Percentiles rank a stretch among this genome's conserved stretches.
Conservation (phyloP, 2,888 invertebrate genomes). For the Melipona beecheii region DNA sequence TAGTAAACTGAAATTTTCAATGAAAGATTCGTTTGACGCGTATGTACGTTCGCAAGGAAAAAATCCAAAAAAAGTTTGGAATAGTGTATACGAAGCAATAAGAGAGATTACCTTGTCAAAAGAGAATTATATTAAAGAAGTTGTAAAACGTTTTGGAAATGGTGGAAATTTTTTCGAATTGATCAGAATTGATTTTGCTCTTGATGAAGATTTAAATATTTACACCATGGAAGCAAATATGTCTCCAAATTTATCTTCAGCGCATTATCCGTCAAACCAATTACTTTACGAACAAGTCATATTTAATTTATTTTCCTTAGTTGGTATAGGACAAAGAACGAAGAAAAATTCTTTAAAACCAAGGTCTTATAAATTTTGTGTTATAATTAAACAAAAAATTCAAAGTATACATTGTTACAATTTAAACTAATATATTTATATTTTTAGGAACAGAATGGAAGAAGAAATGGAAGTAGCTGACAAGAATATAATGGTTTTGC, state of each 20-base stretch:
- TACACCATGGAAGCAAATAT: constrained; percentile 98
- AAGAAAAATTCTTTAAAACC: constrained; percentile 81
- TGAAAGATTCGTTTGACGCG: constrained; percentile 94
- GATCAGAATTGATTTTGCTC: constrained; percentile 96
- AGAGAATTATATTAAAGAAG: constrained; percentile 88
- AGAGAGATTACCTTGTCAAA: constrained; percentile 89
- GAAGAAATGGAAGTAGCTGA: constrained; percentile 89
- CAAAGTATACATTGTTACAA: not conserved
- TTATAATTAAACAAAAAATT: not conserved
- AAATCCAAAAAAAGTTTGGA: constrained; percentile 91
- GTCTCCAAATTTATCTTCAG: constrained; percentile 98
- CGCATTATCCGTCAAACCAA: constrained; percentile 95
- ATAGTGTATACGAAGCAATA: constrained; percentile 91
- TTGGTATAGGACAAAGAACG: constrained; percentile 88
- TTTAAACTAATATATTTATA: not conserved
- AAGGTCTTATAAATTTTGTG: constrained; percentile 79
- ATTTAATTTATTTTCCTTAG: constrained; percentile 91
- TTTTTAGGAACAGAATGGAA: constrained; percentile 47
- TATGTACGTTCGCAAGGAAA: constrained; percentile 88
- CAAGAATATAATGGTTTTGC: constrained; percentile 92
- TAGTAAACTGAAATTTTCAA: constrained; percentile 90
- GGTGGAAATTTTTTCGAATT: constrained; percentile 94
- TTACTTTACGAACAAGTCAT: constrained; percentile 96
- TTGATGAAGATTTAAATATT: constrained; percentile 94
- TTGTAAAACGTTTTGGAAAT: constrained; percentile 84